Evolutionary conservation across 2,888 invertebrate genomes (phyloP).

Genomic region (Pediacus dermestoides): DNA sequence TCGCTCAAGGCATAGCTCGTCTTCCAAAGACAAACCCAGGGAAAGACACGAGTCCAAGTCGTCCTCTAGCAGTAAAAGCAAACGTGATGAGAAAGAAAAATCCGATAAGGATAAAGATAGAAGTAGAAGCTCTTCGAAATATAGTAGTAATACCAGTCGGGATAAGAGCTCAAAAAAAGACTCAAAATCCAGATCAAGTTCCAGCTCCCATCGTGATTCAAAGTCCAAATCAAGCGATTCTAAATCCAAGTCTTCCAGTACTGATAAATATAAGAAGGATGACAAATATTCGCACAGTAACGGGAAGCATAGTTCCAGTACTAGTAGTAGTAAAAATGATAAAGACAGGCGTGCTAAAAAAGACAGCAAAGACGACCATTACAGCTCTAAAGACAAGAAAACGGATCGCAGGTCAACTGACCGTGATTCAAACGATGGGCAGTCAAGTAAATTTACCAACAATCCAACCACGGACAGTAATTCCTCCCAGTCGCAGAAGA

Average conservation of each 20-base stretch:
- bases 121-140: conserved; percentile 13
- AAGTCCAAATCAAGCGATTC: conserved; percentile 34
- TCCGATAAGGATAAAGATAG: conserved; percentile 14
- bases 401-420: conserved; percentile 71
- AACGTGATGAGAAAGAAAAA: conserved; percentile 28
- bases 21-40: conserved; percentile 30
- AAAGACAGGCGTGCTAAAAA: conserved; percentile 35
- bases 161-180: conserved; percentile 26
- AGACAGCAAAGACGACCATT: conserved; percentile 66
- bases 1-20: conserved; percentile 31
- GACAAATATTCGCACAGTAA: conserved; percentile 23
- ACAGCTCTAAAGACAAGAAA: conserved; percentile 61
- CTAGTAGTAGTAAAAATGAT: conserved; percentile 23
- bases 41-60: conserved; percentile 29
- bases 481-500: not conserved
- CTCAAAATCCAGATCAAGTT: conserved; percentile 23
- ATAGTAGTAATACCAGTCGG: conserved; percentile 27
- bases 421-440: conserved; percentile 75
- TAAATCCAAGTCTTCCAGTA: conserved; percentile 27
- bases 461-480: not conserved
- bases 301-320: conserved; percentile 24
- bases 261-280: conserved; percentile 30
- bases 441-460: conserved; percentile 43
- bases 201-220: conserved; percentile 32
- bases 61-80: conserved; percentile 26